Percentiles rank a stretch among this genome's conserved stretches.
Evolutionary conservation across 2,888 invertebrate species (phyloP).

Genomic region (Arctia plantaginis): DNA sequence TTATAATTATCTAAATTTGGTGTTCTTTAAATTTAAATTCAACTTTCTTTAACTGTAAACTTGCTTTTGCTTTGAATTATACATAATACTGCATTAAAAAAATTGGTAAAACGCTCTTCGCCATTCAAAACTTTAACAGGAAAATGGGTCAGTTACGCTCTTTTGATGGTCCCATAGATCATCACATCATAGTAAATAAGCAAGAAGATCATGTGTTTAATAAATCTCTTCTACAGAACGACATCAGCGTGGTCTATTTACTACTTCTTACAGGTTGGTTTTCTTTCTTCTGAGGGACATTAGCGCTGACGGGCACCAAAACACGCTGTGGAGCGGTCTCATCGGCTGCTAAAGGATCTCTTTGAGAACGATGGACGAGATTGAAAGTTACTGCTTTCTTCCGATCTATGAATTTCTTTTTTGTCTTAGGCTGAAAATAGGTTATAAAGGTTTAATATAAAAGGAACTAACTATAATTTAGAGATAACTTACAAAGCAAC

Average conservation of each 20-base stretch:
- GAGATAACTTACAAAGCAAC: neutral
- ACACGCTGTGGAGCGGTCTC: slow-evolving; percentile 96
- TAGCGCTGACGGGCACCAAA: slow-evolving; percentile 88
- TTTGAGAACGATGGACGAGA: slow-evolving; percentile 96
- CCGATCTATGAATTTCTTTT: slow-evolving; percentile 95
- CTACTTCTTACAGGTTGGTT: slow-evolving; percentile 73
- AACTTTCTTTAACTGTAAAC: too few relatives aligned
- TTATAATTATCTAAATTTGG: too few relatives aligned
- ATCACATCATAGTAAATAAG: neutral
- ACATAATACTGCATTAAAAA: too few relatives aligned
- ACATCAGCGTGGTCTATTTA: neutral
- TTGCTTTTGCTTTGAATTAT: too few relatives aligned
- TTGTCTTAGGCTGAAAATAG: slow-evolving; percentile 87
- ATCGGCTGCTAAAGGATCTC: slow-evolving; percentile 96
- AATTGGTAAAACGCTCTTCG: too few relatives aligned
- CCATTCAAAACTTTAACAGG: too few relatives aligned
- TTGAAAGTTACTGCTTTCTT: slow-evolving; percentile 97
- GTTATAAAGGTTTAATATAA: slow-evolving; percentile 42
- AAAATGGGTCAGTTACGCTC: too few relatives aligned
- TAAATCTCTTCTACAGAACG: neutral
- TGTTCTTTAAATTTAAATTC: too few relatives aligned
- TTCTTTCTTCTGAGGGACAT: slow-evolving; percentile 74
- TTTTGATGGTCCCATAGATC: neutral
- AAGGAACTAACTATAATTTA: neutral
- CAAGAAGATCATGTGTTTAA: neutral